Evolutionary conservation across 2,888 invertebrate species (phyloP).

Genomic region (Tetragonula carbonaria): DNA sequence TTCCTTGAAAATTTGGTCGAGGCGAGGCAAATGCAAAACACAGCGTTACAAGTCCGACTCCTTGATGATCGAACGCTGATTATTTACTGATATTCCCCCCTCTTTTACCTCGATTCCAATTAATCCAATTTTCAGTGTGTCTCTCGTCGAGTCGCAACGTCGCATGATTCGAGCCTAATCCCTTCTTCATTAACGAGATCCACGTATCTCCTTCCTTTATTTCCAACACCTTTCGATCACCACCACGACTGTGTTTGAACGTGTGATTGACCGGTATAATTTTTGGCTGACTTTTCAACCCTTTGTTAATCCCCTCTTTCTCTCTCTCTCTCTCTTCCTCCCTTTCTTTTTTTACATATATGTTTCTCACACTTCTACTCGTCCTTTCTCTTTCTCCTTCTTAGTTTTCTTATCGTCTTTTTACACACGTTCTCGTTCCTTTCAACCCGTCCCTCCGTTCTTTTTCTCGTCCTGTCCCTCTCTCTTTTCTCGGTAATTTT

Average conservation of each 20-base stretch:
- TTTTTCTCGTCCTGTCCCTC: not conserved
- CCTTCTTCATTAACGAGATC: not conserved
- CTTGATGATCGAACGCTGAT: not conserved
- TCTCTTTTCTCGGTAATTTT: not conserved
- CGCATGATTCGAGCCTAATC: conserved; percentile 57
- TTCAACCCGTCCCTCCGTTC: not conserved
- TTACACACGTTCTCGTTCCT: not conserved
- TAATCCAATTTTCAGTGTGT: conserved; percentile 21
- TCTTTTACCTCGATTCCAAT: conserved; percentile 15
- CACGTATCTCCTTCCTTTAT: not conserved
- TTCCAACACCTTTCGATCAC: not conserved
- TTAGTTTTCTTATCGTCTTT: not conserved
- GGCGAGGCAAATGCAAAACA: not conserved
- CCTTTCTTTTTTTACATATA: too few relatives aligned
- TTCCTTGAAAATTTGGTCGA: not conserved
- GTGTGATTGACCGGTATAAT: not conserved
- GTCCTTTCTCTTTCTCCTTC: too few relatives aligned
- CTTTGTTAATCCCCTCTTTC: not conserved
- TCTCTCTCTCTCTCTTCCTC: not conserved
- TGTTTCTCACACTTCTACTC: too few relatives aligned
- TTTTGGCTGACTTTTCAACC: too few relatives aligned
- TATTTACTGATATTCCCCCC: not conserved
- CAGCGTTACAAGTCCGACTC: not conserved
- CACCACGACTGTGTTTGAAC: not conserved
- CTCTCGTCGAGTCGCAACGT: conserved; percentile 33